These are phyloP conservation scores for Hepsetus odoe DNA, from an alignment of 2,113 vertebrate genomes.

Conservation along the genomic window DNA sequence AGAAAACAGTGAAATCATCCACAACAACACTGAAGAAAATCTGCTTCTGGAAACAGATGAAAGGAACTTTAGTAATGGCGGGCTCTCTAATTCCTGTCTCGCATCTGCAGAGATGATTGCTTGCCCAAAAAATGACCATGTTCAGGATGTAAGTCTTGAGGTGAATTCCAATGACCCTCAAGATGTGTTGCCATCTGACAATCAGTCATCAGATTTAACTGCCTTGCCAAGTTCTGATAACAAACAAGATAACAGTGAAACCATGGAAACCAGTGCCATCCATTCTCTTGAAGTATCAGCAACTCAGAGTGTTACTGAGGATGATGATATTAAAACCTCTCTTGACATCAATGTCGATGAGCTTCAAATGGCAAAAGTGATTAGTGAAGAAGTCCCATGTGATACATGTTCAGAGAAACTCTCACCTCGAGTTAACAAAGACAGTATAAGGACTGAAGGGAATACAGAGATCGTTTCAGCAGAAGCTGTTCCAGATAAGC, in stretches of 20 bases:
- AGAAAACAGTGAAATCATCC: conserved; percentile 27
- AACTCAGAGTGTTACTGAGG: neutral
- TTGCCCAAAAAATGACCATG: conserved; percentile 31
- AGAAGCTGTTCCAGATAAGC: conserved; percentile 1
- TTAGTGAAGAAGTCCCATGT: conserved; percentile 9
- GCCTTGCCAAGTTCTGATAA: conserved; percentile 2
- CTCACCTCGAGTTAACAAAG: conserved; percentile 30
- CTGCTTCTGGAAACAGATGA: neutral
- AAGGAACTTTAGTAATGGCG: neutral
- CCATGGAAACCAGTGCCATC: neutral
- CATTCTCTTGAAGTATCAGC: neutral
- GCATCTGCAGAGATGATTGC: conserved; percentile 29
- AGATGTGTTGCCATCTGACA: conserved; percentile 29
- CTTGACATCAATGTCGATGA: conserved; percentile 20
- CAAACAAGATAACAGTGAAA: neutral
- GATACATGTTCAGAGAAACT: neutral
- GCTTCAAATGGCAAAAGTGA: neutral
- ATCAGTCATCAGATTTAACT: conserved; percentile 7
- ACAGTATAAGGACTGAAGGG: neutral
- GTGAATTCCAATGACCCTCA: conserved; percentile 33
- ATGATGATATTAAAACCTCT: neutral
- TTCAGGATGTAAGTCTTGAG: conserved; percentile 39
- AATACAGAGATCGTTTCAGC: conserved; percentile 9
- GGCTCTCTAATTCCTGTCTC: neutral
- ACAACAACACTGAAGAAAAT: conserved; percentile 35